Base-by-base conservation (phyloP, 1,140 invertebrate genomes). In the Caerostris darwini region DNA sequence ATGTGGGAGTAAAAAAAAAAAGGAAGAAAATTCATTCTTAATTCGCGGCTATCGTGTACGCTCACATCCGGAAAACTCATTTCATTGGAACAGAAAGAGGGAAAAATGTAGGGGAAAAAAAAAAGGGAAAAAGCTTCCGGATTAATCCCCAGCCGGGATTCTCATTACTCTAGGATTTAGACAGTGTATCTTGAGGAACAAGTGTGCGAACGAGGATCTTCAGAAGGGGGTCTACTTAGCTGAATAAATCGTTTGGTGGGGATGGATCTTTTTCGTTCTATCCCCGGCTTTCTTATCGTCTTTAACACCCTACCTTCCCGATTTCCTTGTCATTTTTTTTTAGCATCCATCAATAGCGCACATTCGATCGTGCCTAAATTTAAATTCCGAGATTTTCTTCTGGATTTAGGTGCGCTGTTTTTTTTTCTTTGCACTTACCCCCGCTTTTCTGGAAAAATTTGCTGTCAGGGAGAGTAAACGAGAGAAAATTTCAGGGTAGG, bases 91-190 rank as follows among this genome's bases (percentile, higher is more conserved):
- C 34, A 34, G 71, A 77, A 34, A 53, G 61, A 17, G 19, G 10
- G 34, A 77, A 19, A 7, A 53, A 77, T 5, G 50, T 17, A 12
- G 34, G 17, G 3, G 54, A 7, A 7, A 58, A 85, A 85, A 85
- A 57, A n/a, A 17, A 7, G 82, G n/a, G 82, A 56, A 57, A 19
- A 85, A 34, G 34, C 34, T 54, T 85, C 54, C 82, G 7, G 54
- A 54, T 57, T 85, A 85, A 85, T 85, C 57, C 82, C 82, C 82
- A 58, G 8, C 82, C 57, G 82, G 82, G 82, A 85, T 56, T 85
- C 82, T 85, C 82, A 85, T 85, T 85, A 85, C 82, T 85, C 14
- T 6, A 85, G 82, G 82, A 85, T 85, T 85, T 85, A 56, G 82
- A 57, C 56, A 17, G 54, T 54, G 17, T 58, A 85, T 85, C 82